Evolutionary conservation across 2,888 invertebrate species (phyloP), one percentile per base, ranked within the genome.

Genomic region (Lepidonotus clava): DNA sequence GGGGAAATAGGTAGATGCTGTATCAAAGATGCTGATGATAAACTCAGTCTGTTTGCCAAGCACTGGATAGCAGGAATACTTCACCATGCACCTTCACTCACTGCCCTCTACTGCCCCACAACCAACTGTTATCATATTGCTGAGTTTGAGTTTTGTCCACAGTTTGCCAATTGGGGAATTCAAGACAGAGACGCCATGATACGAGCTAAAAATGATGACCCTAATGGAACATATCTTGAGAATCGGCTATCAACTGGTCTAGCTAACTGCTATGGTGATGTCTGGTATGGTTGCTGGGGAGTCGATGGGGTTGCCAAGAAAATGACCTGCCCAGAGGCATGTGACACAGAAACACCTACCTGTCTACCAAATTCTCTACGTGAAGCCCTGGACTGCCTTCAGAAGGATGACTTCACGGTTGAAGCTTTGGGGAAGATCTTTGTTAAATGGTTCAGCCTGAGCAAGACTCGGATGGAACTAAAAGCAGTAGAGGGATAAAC

Each of bases 61-160:
- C 86, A 90, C 24, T 90, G 89, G 89, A n/a, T 90, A 18, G 89
- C 87, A 0, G 90, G 90, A 0, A 51, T 90, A n/a, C 8, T 88
- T 34, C 86, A 90, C 41, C 90, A 90, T 83, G 83, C 84, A 14
- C 24, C 76, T 21, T 89, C 89, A 11, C 86, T 90, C 34, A 86
- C 85, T 14, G 88, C 89, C 18, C 24, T 90, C 5, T 89, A 86
- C 38, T 86, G 85, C 32, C 89, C 89, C 21, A 90, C 90, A 18
- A 84, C 87, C 38, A 90, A 90, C 88, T 90, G 90, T 83, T 90
- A 89, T 61, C 85, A 88, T 0, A 77, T 28, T 88, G 51, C 24
- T 88, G 88, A 6, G 38, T n/a, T n/a, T n/a, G n/a, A n/a, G n/a
- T n/a, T n/a, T n/a, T n/a, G n/a, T n/a, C n/a, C n/a, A n/a, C 66